Base-by-base conservation (phyloP, 1,140 invertebrate genomes). In the Drosophila baimaii region DNA sequence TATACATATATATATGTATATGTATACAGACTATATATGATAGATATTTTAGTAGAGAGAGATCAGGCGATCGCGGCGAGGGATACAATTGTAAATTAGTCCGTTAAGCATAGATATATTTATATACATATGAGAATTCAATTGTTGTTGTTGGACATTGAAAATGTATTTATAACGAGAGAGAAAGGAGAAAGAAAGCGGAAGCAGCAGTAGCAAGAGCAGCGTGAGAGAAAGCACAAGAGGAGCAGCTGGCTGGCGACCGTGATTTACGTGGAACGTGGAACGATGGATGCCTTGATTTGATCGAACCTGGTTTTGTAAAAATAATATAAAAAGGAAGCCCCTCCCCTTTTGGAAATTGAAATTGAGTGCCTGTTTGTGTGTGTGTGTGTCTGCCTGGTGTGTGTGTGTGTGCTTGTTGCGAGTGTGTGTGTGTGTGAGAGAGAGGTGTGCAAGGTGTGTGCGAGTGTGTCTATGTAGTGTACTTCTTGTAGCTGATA, bases 141-240 rank as follows among this genome's bases (percentile, higher is more conserved):
- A 77, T 77, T 77, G 74, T 77, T 77, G 74, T 69, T 77, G 74
- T 77, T 79, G 95, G 96, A 55, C 98, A 99, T 94, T 97, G 98
- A 43, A 89, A 88, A 86, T 86, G 79, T 86, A 86, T 88, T 86
- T 86, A 79, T 75, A 68, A 35, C 5, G 1, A 62, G 25, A n/a
- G 19, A n/a, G 35, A 66, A 37, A 47, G n/a, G 44, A 35, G 69
- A 27, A 15, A 17, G 35, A 69, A 35, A 29, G 35, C 29, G 13
- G 31, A 27, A 70, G 27, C 27, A 19, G 47, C 10, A 43, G 27
- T 17, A 27, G 27, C 57, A 7, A 27, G 21, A 59, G 17, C 23
- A 7, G n/a, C n/a, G n/a, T n/a, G n/a, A 37, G 3, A 21, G 29
- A 13, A 37, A 39, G 27, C 33, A 39, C 19, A 29, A 41, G 61